Conservation (phyloP, 2,797 vertebrate genomes). For the Dryobates pubescens region DNA sequence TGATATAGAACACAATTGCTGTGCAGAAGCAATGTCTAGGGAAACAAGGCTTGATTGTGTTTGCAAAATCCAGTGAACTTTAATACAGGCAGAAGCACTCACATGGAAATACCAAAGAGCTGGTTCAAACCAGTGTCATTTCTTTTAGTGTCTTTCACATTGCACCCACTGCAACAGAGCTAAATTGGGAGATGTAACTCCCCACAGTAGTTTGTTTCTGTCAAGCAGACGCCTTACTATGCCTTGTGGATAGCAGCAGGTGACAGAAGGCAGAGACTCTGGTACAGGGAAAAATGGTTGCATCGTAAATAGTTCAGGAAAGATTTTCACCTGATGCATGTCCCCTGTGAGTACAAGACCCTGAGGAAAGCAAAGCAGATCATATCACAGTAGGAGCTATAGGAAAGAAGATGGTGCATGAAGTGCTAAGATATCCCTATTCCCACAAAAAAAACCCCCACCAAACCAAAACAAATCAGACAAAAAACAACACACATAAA, state of each 20-base stretch:
- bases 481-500: no score
- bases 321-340: background rate
- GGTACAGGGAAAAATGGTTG: background rate
- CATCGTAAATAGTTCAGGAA: background rate
- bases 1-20: background rate
- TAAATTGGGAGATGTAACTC: background rate
- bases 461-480: no score
- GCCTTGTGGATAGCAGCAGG: background rate
- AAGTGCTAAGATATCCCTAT: background rate
- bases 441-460: background rate
- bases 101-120: slow-evolving; percentile 5
- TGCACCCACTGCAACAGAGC: background rate
- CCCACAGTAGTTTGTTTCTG: slow-evolving; percentile 28
- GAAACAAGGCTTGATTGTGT: slow-evolving; percentile 20
- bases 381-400: background rate
- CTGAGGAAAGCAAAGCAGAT: background rate
- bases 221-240: background rate
- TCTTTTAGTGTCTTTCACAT: slow-evolving; percentile 35
- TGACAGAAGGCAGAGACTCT: background rate
- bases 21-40: background rate
- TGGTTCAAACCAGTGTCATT: slow-evolving; percentile 6
- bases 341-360: background rate
- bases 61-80: slow-evolving; percentile 62
- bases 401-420: background rate
- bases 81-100: slow-evolving; percentile 26